phyloP scores from a whole-genome alignment of 2,797 vertebrate genomes.

The Macrochelys suwanniensis region DNA sequence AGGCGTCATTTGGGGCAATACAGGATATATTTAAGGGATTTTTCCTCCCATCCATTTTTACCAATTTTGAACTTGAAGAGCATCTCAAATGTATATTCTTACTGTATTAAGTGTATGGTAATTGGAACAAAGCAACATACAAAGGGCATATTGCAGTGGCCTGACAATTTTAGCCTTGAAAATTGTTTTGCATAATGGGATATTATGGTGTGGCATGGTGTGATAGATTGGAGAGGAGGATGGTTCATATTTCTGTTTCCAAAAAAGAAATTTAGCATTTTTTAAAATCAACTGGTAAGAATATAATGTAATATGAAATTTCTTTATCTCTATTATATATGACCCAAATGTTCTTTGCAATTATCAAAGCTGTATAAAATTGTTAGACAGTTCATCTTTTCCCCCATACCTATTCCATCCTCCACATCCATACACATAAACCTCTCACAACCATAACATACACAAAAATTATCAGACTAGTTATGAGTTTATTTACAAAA shows the following conservation, averaged over 20 bases:
- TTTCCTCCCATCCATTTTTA: background rate
- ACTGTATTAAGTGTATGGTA: background rate
- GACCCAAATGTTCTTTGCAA: background rate
- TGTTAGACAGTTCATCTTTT: background rate
- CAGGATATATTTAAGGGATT: background rate
- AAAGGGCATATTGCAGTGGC: background rate
- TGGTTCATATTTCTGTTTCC: background rate
- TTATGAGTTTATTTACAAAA: background rate
- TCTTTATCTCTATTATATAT: background rate
- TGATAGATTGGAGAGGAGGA: background rate
- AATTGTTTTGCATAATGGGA: background rate
- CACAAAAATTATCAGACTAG: background rate
- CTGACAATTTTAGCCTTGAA: background rate
- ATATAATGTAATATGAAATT: background rate
- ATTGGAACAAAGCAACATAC: background rate
- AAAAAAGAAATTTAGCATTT: background rate
- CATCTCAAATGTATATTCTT: background rate
- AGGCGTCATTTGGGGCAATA: background rate
- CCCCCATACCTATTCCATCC: background rate
- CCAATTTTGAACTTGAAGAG: background rate
- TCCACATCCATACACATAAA: background rate
- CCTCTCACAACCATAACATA: background rate
- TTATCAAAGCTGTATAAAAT: background rate
- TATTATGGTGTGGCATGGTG: background rate
- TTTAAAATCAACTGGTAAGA: background rate